Evolutionary conservation across 2,888 invertebrate species (phyloP), one percentile per base, ranked within the genome.

Genomic region (Bellardia pandia): DNA sequence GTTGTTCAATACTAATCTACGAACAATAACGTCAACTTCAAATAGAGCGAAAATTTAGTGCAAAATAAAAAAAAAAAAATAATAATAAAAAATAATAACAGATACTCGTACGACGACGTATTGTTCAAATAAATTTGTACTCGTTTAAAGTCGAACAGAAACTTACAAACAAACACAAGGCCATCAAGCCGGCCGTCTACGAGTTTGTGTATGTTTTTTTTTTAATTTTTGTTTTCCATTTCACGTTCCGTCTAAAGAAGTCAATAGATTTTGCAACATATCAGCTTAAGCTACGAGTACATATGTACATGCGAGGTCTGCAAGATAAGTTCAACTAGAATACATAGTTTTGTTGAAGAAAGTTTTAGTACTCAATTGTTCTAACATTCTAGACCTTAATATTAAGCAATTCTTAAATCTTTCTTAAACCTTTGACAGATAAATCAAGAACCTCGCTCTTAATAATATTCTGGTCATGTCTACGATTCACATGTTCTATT

Each of bases 11-110:
- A 42, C 77, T 64, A 72, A 84, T 84, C 80, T 74, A 58, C 51
- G 40, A 84, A 51, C 51, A 69, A 81, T 81, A 85, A 74, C 84
- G 86, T 87, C 86, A 84, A 84, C 86, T 77, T 84, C 86, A 87
- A 87, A 87, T 87, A 81, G 86, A 87, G 84, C 86, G 86, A 84
- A 87, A 81, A 84, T 80, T 77, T 86, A 77, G 74, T 74, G 53
- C 80, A 87, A 84, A 76, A 80, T 64, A 71, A 76, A 23, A 23
- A 23, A 23, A 23, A 23, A 23, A 58, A 76, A 72, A 84, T n/a
- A 71, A 77, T 58, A 45, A 66, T 23, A 23, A 23, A 58, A 64
- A 64, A 66, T 42, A 62, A 30, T 48, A 45, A 77, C 45, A 84
- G 72, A 74, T 60, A 76, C 62, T 82, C 30, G 66, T 74, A 66